Percentiles rank a stretch among this genome's conserved stretches.
These are phyloP conservation scores for Pseudorectes ferrugineus DNA, from an alignment of 2,113 vertebrate genomes.

Conservation along the genomic window DNA sequence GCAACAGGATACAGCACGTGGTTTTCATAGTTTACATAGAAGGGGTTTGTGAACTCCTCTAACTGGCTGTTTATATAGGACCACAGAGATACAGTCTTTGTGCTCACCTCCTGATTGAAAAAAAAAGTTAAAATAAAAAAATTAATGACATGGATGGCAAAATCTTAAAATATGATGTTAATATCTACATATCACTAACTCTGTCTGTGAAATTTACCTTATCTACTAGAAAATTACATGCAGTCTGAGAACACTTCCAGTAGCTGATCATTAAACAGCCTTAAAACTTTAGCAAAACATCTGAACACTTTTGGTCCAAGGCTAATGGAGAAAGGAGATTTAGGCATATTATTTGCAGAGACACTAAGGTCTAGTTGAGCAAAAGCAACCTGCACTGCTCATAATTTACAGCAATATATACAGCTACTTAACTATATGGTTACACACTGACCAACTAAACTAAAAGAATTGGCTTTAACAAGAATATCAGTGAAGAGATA, in stretches of 20 bases:
- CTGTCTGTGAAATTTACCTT: neutral
- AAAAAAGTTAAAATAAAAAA: neutral
- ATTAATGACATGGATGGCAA: neutral
- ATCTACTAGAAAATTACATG: neutral
- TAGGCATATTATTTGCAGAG: neutral
- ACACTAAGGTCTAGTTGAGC: neutral
- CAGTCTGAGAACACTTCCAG: neutral
- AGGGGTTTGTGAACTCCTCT: conserved; percentile 94
- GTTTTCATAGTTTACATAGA: conserved; percentile 91
- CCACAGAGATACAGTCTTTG: conserved; percentile 88
- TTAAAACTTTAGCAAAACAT: neutral
- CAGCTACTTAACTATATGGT: neutral
- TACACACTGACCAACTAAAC: neutral
- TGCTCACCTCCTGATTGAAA: conserved; percentile 78
- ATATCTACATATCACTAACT: neutral
- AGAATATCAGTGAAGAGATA: neutral
- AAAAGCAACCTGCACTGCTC: neutral
- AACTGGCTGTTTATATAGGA: conserved; percentile 93
- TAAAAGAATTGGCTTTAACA: neutral
- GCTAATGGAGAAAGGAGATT: neutral
- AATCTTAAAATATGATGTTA: neutral
- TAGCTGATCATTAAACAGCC: neutral
- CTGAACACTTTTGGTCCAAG: neutral
- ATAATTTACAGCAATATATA: neutral
- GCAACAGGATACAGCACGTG: conserved; percentile 90